These are phyloP conservation scores for Mantis religiosa DNA, from an alignment of 2,888 invertebrate species.

Conservation along the genomic window DNA sequence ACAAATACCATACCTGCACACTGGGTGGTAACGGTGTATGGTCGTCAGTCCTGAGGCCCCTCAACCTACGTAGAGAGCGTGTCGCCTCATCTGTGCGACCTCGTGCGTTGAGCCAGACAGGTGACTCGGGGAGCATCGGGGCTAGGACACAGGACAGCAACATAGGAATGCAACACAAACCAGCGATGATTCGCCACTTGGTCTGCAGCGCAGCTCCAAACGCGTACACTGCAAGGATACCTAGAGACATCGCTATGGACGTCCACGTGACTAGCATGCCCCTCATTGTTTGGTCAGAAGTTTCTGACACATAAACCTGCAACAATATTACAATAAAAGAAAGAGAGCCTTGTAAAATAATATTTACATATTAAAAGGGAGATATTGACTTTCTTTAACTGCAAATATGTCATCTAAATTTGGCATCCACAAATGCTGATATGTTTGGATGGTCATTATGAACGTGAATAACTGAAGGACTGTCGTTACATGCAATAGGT, in stretches of 20 bases:
- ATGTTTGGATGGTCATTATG: no score
- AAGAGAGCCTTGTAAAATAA: background rate
- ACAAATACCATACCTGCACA: background rate
- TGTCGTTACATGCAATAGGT: no score
- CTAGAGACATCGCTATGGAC: conserved; percentile 49
- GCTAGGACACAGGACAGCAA: conserved; percentile 36
- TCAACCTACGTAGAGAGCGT: conserved; percentile 43
- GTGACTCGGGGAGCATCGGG: conserved; percentile 51
- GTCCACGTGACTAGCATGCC: conserved; percentile 54
- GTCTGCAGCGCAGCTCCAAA: conserved; percentile 49
- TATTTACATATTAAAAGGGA: no score
- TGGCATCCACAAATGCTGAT: no score
- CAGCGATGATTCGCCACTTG: conserved; percentile 29
- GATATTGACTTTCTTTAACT: no score
- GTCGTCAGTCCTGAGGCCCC: conserved; percentile 34
- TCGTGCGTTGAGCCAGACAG: conserved; percentile 50
- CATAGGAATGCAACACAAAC: conserved; percentile 17
- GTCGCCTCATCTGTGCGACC: conserved; percentile 49
- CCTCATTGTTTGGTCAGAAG: conserved; percentile 46
- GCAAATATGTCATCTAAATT: no score
- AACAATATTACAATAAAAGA: background rate
- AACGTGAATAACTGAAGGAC: no score
- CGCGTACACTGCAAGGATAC: conserved; percentile 51
- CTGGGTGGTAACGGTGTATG: background rate
- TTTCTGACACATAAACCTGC: conserved; percentile 51